Evolutionary conservation across 2,797 vertebrate genomes (phyloP), one percentile per base, ranked within the genome.

Genomic region (Pseudotriccus pelzelni): DNA sequence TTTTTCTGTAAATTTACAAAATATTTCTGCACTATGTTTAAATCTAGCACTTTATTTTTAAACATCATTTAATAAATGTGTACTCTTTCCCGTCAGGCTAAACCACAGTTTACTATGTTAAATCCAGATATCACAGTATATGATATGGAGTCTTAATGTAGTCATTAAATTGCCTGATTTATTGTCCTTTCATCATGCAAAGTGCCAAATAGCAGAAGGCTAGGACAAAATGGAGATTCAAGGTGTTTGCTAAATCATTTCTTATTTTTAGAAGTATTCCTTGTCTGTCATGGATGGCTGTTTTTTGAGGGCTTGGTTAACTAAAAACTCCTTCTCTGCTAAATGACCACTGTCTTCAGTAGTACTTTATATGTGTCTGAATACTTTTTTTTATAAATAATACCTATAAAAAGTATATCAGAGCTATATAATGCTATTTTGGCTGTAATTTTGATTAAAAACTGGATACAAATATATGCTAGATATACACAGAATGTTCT

Each of bases 221-320:
- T 97, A 95, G 94, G 91, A 96, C 92, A 96, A 96, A 96, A 91
- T 94, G 93, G 95, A 93, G 78, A 93, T 93, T 97, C 90, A 94
- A 97, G 89, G 94, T 97, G 91, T 97, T 94, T 92, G 87, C 83
- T 87, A 77, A 90, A 92, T 93, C 41, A 86, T 96, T 81, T 88
- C 62, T 59, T 83, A 23, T 73, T 86, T 95, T 90, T 93, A 80
- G 69, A 89, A 90, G 16, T 90, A 36, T 63, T 85, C 74, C 66
- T 89, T 96, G 67, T 79, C 52, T 96, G 93, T 94, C 69, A 52
- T 90, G 72, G 74, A 84, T 95, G 90, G 58, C 94, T 94, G 78
- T 89, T 90, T 90, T 93, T 84, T 85, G n/a, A 74, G 53, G 53
- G 44, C 23, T 95, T 91, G 53, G 6, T 93, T 96, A 68, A 64